These are phyloP conservation scores for Ptychoptera albimana DNA, from an alignment of 2,888 invertebrate species.

Conservation along the genomic window DNA sequence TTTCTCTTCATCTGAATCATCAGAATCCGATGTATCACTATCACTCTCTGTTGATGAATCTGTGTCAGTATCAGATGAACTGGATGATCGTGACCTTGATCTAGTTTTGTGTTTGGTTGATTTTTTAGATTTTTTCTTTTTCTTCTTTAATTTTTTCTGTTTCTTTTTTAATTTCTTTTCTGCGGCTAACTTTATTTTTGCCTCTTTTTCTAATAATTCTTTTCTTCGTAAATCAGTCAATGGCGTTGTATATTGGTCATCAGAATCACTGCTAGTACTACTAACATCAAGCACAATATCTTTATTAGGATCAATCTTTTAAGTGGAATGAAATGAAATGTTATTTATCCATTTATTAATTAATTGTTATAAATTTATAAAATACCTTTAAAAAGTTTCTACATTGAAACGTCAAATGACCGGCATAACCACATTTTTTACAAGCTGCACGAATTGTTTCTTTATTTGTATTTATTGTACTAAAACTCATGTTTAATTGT, in stretches of 20 bases:
- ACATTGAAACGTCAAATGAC: conserved; percentile 91
- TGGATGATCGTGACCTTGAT: too few relatives aligned
- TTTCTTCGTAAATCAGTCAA: conserved; percentile 62
- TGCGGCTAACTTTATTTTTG: conserved; percentile 26
- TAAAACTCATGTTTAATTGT: too few relatives aligned
- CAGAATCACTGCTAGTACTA: conserved; percentile 82
- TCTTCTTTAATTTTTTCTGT: conserved; percentile 10
- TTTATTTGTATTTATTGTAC: conserved; percentile 37
- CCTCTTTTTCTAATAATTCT: conserved; percentile 55
- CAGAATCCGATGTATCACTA: too few relatives aligned
- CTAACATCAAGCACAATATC: conserved; percentile 87
- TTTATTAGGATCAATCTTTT: conserved; percentile 72
- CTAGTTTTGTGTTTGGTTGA: too few relatives aligned
- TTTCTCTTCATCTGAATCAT: too few relatives aligned
- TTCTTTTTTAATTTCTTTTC: conserved; percentile 7
- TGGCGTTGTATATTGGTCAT: conserved; percentile 66
- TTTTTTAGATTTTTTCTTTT: neutral
- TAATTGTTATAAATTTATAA: neutral
- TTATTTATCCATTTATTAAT: neutral
- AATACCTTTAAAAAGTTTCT: conserved; percentile 78
- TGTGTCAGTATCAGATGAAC: too few relatives aligned
- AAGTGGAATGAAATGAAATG: neutral
- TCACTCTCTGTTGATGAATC: too few relatives aligned
- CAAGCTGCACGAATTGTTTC: conserved; percentile 71
- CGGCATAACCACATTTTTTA: conserved; percentile 91